Conservation (phyloP, 2,797 vertebrate genomes). For the Aphelocoma californica region DNA sequence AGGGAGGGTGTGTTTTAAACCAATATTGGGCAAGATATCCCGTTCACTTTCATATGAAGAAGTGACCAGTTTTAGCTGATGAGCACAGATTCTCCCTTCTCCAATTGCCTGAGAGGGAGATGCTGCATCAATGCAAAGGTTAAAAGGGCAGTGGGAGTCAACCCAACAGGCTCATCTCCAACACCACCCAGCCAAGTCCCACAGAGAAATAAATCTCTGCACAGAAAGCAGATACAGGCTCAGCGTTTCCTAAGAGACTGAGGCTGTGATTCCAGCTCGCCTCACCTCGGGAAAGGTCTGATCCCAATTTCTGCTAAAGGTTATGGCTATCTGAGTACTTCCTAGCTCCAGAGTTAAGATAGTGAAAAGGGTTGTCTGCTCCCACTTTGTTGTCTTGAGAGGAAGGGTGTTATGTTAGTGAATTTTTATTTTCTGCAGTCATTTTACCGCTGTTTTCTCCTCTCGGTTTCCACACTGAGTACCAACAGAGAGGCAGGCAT, state of each 20-base stretch:
- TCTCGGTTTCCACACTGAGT: neutral
- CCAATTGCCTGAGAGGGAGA: neutral
- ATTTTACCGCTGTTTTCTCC: neutral
- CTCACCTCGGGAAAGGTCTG: neutral
- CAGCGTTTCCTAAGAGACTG: neutral
- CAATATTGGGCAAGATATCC: neutral
- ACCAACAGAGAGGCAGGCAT: neutral
- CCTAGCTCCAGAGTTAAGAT: neutral
- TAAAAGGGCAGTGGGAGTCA: neutral
- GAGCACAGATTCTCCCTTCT: neutral
- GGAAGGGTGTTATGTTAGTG: neutral
- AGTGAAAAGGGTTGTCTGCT: neutral
- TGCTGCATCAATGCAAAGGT: accelerated
- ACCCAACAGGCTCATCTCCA: neutral
- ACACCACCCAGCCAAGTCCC: neutral
- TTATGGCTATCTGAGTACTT: neutral
- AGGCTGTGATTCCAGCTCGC: neutral
- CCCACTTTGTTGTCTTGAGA: neutral
- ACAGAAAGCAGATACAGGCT: neutral
- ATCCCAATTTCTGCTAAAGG: neutral
- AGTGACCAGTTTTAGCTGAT: neutral
- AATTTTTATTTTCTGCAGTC: neutral
- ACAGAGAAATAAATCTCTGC: neutral
- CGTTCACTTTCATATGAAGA: accelerated
- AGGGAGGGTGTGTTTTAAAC: neutral